These are phyloP conservation scores for Molorchus minor DNA, from an alignment of 2,888 invertebrate genomes.

Conservation along the genomic window DNA sequence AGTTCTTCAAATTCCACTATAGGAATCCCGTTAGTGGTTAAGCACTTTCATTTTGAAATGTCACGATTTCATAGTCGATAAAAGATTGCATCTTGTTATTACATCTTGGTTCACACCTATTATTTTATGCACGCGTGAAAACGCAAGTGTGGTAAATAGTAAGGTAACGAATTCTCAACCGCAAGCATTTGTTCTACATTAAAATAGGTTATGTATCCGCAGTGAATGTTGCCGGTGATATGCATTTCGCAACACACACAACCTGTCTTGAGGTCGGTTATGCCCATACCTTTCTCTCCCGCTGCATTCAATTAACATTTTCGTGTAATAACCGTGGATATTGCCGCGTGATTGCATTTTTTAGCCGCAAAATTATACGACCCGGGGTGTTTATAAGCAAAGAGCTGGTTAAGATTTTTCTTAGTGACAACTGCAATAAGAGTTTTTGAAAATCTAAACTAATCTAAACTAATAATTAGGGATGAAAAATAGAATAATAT, in stretches of 20 bases:
- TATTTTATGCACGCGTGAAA: conserved; percentile 1
- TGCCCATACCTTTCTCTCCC: conserved; percentile 49
- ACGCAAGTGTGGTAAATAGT: conserved; percentile 19
- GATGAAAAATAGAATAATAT: no score
- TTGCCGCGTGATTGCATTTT: neutral
- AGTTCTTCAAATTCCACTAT: no score
- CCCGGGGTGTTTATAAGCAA: no score
- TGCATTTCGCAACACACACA: conserved; percentile 39
- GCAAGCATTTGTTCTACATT: conserved; percentile 37
- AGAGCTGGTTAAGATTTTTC: no score
- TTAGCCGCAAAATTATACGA: neutral
- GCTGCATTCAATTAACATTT: conserved; percentile 23
- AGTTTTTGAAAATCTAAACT: no score
- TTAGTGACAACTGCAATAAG: no score
- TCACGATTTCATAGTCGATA: neutral
- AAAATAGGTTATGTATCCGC: conserved; percentile 43
- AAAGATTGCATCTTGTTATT: neutral
- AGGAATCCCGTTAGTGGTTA: neutral
- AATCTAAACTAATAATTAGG: no score
- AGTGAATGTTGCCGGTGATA: conserved; percentile 33
- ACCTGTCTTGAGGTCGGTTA: conserved; percentile 50
- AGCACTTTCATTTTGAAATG: neutral
- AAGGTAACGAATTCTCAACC: conserved; percentile 11
- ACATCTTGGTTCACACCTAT: neutral
- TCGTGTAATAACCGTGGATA: conserved; percentile 7